Percentiles rank a stretch among this genome's conserved stretches.
Conservation (phyloP, 2,888 invertebrate genomes). For the Steinernema hermaphroditum region DNA sequence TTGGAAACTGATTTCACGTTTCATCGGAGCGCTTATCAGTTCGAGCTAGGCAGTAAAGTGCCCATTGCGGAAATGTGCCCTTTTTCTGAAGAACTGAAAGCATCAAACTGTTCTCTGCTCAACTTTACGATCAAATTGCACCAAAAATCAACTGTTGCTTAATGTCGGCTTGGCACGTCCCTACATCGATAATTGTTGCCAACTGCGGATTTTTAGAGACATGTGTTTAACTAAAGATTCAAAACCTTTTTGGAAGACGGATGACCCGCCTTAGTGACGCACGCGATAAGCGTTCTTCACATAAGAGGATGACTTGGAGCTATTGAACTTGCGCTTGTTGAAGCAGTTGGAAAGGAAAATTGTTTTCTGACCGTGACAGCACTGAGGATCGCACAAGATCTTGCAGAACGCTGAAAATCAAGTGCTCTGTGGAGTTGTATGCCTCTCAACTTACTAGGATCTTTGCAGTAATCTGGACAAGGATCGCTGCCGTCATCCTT, state of each 20-base stretch:
- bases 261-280: neutral
- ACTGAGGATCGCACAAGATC: constrained; percentile 34
- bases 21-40: neutral
- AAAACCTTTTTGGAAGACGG: no score
- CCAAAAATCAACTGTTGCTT: no score
- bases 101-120: no score
- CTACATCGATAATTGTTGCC: no score
- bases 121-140: no score
- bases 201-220: no score
- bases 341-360: constrained; percentile 34
- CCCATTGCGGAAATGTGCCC: no score
- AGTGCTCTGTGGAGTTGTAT: neutral
- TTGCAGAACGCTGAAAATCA: neutral
- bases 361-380: constrained; percentile 23
- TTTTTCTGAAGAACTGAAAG: no score
- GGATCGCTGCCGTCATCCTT: neutral
- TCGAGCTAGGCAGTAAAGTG: neutral
- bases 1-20: neutral
- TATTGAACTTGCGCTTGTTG: constrained; percentile 84
- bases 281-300: constrained; percentile 50
- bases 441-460: neutral
- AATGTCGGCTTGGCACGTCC: no score
- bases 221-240: no score
- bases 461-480: constrained; percentile 32
- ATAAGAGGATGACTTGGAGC: constrained; percentile 77